Percentiles rank a stretch among this genome's conserved stretches.
phyloP scores from a whole-genome alignment of 2,113 vertebrate species.

The Martes martes region DNA sequence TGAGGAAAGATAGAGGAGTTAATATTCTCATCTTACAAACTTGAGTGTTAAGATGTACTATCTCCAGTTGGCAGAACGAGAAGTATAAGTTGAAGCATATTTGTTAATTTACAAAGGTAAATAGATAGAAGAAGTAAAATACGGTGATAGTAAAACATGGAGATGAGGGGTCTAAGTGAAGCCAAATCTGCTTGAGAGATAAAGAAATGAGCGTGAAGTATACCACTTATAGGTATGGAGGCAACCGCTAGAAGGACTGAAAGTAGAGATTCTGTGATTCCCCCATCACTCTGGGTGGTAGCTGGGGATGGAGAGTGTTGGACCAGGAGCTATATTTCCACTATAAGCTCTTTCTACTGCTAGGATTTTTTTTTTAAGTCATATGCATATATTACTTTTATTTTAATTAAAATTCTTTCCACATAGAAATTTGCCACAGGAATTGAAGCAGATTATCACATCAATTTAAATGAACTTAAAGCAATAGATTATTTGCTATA shows the following conservation, averaged over 20 bases:
- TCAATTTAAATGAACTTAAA: constrained; percentile 69
- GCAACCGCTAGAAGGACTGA: background rate
- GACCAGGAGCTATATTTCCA: background rate
- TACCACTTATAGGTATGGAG: background rate
- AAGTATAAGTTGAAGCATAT: background rate
- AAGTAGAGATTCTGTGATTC: background rate
- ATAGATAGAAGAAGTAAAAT: background rate
- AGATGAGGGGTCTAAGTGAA: background rate
- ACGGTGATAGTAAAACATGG: background rate
- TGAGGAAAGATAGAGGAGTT: background rate
- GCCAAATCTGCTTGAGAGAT: background rate
- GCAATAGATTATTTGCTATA: constrained; percentile 61
- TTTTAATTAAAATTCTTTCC: constrained; percentile 70
- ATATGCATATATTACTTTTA: constrained; percentile 55
- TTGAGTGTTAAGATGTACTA: background rate
- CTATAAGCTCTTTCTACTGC: constrained; percentile 10
- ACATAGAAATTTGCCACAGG: constrained; percentile 63
- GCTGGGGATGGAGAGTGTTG: rapidly evolving
- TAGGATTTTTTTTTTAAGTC: background rate
- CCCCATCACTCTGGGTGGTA: background rate
- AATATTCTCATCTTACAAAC: background rate
- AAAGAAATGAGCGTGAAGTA: background rate
- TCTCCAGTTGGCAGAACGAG: background rate
- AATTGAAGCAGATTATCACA: constrained; percentile 61
- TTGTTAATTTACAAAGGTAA: background rate